Percentiles rank a stretch among this genome's conserved stretches.
Conservation (phyloP, 2,113 vertebrate species). For the Myotis lucifugus region DNA sequence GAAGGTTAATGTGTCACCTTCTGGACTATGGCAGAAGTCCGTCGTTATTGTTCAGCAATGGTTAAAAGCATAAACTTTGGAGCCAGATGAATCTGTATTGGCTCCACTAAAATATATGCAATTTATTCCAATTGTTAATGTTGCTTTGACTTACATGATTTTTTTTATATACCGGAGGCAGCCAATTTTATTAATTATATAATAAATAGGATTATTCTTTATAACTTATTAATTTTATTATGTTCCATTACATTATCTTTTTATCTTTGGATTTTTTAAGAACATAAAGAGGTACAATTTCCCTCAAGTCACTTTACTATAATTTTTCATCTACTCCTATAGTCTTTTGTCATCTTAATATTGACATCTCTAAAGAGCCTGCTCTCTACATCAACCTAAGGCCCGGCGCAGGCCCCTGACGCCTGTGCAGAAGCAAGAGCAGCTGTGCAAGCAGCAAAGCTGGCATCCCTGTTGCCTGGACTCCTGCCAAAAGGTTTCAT, state of each 20-base stretch:
- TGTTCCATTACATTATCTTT: background rate
- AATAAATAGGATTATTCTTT: background rate
- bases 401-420: background rate
- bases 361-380: background rate
- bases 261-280: slow-evolving; percentile 8
- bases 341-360: background rate
- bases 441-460: background rate
- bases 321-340: background rate
- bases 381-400: background rate
- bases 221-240: background rate
- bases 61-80: background rate
- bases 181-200: background rate
- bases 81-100: background rate
- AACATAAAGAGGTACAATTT: background rate
- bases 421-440: background rate
- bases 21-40: background rate
- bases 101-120: background rate
- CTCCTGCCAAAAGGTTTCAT: background rate
- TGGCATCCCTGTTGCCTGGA: background rate
- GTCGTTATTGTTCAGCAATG: background rate
- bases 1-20: background rate
- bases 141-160: background rate
- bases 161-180: background rate
- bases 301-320: background rate
- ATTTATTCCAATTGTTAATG: background rate